A percentile compares a stretch with the other conserved stretches of the same genome.
Conservation (phyloP, 2,888 invertebrate species). For the Neoascia interrupta region DNA sequence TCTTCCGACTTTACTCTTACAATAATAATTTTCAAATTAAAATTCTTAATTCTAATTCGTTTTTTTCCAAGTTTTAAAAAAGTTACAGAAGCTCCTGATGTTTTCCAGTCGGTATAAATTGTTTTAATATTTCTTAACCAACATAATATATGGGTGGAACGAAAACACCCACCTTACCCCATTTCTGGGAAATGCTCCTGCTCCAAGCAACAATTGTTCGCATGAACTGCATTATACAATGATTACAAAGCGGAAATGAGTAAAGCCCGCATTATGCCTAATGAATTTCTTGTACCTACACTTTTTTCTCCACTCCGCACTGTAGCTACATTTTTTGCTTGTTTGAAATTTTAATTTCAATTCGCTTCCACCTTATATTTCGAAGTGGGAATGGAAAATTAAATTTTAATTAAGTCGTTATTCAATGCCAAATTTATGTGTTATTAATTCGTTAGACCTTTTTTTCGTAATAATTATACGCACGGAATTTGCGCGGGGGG, state of each 20-base stretch:
- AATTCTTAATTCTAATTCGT: too few relatives aligned
- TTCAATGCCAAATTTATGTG: slow-evolving; percentile 38
- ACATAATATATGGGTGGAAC: too few relatives aligned
- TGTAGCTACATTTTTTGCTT: not conserved
- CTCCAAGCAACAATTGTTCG: not conserved
- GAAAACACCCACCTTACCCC: too few relatives aligned
- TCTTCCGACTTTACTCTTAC: too few relatives aligned
- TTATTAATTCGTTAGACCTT: slow-evolving; percentile 8
- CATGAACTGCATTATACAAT: slow-evolving; percentile 35
- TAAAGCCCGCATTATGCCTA: slow-evolving; percentile 50
- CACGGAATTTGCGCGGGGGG: too few relatives aligned
- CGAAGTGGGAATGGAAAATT: slow-evolving; percentile 36
- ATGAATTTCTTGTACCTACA: slow-evolving; percentile 26
- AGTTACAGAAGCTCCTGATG: too few relatives aligned
- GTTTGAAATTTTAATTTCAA: slow-evolving; percentile 37
- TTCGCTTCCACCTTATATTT: slow-evolving; percentile 19
- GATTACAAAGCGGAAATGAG: slow-evolving; percentile 40
- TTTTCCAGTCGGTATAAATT: too few relatives aligned
- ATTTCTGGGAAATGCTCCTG: too few relatives aligned
- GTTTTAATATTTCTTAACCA: too few relatives aligned
- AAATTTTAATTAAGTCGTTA: slow-evolving; percentile 50
- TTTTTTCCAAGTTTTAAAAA: too few relatives aligned
- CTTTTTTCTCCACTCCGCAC: too few relatives aligned
- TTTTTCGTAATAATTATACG: slow-evolving; percentile 3
- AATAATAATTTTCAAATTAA: too few relatives aligned